phyloP scores from a whole-genome alignment of 2,113 vertebrate genomes.

The Aspidoscelis tigris region DNA sequence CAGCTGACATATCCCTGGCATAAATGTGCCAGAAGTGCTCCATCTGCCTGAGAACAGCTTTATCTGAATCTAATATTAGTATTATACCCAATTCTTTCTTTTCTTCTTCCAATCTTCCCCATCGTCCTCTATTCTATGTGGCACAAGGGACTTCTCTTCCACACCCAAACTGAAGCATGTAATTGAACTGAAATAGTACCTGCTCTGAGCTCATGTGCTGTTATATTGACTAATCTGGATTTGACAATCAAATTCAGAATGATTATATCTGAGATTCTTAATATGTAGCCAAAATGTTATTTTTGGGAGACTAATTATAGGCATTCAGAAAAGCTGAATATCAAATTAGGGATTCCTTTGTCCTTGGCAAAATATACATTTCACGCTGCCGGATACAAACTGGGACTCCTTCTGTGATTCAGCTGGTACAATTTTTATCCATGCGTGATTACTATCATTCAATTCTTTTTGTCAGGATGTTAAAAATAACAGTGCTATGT shows the following conservation, averaged over 20 bases:
- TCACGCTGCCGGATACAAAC: constrained; percentile 14
- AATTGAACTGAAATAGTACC: constrained; percentile 29
- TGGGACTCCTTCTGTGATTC: constrained; percentile 14
- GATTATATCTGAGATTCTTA: not conserved
- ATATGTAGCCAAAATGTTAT: constrained; percentile 16
- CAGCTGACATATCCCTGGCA: not conserved
- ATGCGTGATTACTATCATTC: constrained; percentile 13
- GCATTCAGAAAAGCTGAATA: constrained; percentile 2
- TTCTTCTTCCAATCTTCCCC: not conserved
- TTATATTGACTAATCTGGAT: constrained; percentile 21
- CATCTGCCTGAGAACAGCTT: not conserved
- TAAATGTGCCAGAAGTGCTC: not conserved
- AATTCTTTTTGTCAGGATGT: constrained; percentile 15
- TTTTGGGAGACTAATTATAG: constrained; percentile 21
- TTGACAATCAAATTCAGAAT: constrained; percentile 22
- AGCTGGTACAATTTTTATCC: not conserved
- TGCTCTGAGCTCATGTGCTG: constrained; percentile 30
- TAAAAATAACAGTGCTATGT: constrained; percentile 28
- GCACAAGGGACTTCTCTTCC: not conserved
- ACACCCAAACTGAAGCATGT: constrained; percentile 15
- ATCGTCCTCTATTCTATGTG: not conserved
- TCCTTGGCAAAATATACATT: constrained; percentile 31
- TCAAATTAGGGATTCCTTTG: constrained; percentile 41
- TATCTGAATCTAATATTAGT: not conserved
- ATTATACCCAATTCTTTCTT: not conserved